Percentiles rank a stretch among this genome's conserved stretches.
phyloP scores from a whole-genome alignment of 2,888 invertebrate species.

The Allygus modestus region DNA sequence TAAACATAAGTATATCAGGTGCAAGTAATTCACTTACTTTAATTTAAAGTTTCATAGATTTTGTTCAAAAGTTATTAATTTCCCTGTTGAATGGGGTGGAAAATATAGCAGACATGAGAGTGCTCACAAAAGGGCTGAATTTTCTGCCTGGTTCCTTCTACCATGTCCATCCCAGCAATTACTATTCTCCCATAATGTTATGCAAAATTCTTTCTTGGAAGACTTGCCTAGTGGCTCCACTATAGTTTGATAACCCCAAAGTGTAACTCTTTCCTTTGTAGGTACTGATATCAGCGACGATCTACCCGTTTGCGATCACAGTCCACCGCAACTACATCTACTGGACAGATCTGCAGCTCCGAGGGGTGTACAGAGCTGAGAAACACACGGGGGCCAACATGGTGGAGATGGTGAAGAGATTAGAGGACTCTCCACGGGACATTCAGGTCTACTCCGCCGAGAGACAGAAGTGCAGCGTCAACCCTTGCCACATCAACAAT shows the following conservation, averaged over 20 bases:
- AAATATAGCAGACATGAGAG: no score
- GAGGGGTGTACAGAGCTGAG: conserved; percentile 97
- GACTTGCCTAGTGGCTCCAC: no score
- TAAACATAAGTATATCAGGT: no score
- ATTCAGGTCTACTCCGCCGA: conserved; percentile 90
- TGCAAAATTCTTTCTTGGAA: no score
- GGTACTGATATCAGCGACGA: conserved; percentile 90
- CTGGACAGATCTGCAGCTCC: conserved; percentile 96
- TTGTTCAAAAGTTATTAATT: no score
- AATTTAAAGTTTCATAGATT: no score
- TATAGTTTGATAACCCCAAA: background rate
- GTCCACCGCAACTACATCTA: conserved; percentile 94
- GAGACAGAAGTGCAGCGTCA: conserved; percentile 87
- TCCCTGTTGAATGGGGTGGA: no score
- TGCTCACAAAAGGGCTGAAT: no score
- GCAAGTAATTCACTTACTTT: no score
- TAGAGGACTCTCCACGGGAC: conserved; percentile 95
- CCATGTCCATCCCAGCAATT: no score
- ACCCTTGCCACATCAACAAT: conserved; percentile 93
- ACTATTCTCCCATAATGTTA: no score
- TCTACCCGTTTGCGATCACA: conserved; percentile 97
- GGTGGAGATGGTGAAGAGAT: conserved; percentile 94
- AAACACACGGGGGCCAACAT: conserved; percentile 98
- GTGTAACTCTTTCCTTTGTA: conserved; percentile 46
- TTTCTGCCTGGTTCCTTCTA: no score